These are phyloP conservation scores for Hermaeophaga mercurialis DNA, from an alignment of 2,888 invertebrate genomes.

Conservation along the genomic window DNA sequence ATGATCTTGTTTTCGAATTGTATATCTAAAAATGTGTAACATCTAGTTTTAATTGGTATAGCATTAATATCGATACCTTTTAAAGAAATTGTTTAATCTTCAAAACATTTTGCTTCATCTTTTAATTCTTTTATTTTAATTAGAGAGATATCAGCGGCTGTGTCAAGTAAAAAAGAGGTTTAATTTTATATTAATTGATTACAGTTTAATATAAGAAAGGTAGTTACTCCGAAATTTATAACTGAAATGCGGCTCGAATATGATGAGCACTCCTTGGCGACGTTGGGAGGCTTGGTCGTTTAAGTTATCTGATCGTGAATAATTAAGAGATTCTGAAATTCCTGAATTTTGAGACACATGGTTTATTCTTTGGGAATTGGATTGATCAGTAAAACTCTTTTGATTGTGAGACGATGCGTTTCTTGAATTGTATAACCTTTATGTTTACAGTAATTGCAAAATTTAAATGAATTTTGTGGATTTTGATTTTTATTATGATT, in stretches of 20 bases:
- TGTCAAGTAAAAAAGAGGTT: constrained; percentile 37
- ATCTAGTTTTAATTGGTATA: not conserved
- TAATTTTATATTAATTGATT: constrained; percentile 3
- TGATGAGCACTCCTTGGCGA: not conserved
- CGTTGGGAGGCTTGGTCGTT: not conserved
- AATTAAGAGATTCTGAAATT: not conserved
- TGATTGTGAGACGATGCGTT: not conserved
- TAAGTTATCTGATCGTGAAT: too few species aligned
- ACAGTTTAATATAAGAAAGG: constrained; percentile 6
- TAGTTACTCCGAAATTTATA: not conserved
- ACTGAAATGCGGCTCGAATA: constrained; percentile 13
- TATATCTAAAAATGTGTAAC: not conserved
- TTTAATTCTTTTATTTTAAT: constrained; percentile 27
- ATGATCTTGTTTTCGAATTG: constrained; percentile 1
- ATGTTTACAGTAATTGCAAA: constrained; percentile 10
- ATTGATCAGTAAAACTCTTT: not conserved
- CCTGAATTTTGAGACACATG: not conserved
- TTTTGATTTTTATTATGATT: constrained; percentile 28
- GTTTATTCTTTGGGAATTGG: not conserved
- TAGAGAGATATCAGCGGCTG: constrained; percentile 36
- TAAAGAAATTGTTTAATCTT: constrained; percentile 5
- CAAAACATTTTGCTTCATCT: constrained; percentile 6
- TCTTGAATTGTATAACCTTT: constrained; percentile 2
- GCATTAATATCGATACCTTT: constrained; percentile 4
- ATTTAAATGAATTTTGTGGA: not conserved